These are phyloP conservation scores for Pentamera pediparva DNA, from an alignment of 53 echinoderm and acorn worm genomes.

Conservation along the genomic window DNA sequence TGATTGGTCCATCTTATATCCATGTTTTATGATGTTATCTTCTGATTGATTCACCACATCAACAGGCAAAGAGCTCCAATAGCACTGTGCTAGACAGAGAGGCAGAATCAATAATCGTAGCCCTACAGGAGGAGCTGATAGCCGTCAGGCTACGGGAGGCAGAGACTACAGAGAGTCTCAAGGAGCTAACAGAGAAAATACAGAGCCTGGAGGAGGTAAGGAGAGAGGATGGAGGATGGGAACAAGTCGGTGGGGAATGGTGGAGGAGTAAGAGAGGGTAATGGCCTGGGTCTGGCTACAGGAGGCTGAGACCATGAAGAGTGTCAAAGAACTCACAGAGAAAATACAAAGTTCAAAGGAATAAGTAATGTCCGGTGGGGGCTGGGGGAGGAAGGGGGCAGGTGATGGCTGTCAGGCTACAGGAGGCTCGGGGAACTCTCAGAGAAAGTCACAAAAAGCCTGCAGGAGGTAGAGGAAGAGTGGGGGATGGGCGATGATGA, in stretches of 20 bases:
- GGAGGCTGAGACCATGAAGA: conserved; percentile 73
- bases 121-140: conserved; percentile 90
- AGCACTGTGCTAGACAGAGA: conserved; percentile 66
- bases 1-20: too few relatives aligned
- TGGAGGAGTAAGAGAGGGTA: too few relatives aligned
- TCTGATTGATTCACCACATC: too few relatives aligned
- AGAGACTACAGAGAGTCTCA: conserved; percentile 78
- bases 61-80: conserved; percentile 66
- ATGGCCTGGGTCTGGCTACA: too few relatives aligned
- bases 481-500: too few relatives aligned
- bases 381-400: too few relatives aligned
- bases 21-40: not conserved
- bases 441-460: too few relatives aligned
- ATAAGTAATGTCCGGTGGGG: too few relatives aligned
- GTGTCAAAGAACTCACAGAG: conserved; percentile 50
- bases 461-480: too few relatives aligned
- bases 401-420: too few relatives aligned
- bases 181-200: conserved; percentile 71
- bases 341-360: conserved; percentile 72
- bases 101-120: conserved; percentile 83
- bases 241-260: too few relatives aligned
- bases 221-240: not conserved
- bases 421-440: too few relatives aligned
- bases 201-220: conserved; percentile 73
- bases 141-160: conserved; percentile 85